Conservation (phyloP, 1,140 invertebrate genomes). For the Magallana ariakensis region DNA sequence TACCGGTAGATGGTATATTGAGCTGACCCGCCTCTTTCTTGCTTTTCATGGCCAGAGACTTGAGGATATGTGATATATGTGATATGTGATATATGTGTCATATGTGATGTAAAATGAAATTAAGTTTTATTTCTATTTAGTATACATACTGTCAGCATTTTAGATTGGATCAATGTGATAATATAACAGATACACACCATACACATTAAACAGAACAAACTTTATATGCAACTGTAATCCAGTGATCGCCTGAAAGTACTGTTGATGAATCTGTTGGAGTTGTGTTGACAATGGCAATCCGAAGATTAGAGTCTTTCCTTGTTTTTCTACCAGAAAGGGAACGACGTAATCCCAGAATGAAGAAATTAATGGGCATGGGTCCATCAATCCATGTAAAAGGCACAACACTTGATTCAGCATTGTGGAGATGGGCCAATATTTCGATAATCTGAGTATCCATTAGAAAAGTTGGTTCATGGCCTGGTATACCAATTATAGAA, state of each 20-base stretch:
- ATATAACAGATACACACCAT: background rate
- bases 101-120: no score
- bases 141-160: no score
- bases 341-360: background rate
- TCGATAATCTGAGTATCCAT: constrained; percentile 8
- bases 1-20: no score
- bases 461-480: background rate
- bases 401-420: background rate
- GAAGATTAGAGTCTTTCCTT: background rate
- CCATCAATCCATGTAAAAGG: constrained; percentile 16
- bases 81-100: no score
- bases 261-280: background rate
- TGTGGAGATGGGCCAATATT: background rate
- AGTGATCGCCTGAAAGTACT: constrained; percentile 14
- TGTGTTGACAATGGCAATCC: background rate
- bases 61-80: no score
- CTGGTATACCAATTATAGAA: background rate
- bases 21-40: no score
- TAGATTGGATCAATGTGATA: no score
- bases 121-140: no score
- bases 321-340: constrained; percentile 12
- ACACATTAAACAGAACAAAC: background rate
- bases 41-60: no score
- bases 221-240: constrained; percentile 11
- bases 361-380: background rate